These are phyloP conservation scores for Drosophila tropicalis DNA, from an alignment of 1,140 invertebrate genomes.

Conservation along the genomic window DNA sequence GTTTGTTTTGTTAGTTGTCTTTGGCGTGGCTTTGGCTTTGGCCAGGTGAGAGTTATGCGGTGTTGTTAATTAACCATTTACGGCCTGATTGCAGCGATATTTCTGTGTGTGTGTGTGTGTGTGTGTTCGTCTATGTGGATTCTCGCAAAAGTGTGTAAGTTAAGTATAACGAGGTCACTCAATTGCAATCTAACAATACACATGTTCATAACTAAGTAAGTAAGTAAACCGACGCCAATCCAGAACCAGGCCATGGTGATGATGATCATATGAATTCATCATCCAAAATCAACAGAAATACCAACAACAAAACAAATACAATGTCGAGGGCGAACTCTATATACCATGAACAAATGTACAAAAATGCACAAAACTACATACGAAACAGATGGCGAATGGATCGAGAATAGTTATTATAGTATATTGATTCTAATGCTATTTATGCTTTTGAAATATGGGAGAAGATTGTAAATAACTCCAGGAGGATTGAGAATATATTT, in stretches of 20 bases:
- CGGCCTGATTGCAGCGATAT: conserved; percentile 63
- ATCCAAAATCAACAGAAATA: background rate
- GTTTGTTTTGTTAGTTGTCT: conserved; percentile 41
- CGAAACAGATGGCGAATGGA: too few relatives aligned
- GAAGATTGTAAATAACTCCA: too few relatives aligned
- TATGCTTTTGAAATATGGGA: too few relatives aligned
- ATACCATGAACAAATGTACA: too few relatives aligned
- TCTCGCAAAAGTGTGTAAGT: conserved; percentile 13
- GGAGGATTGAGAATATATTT: too few relatives aligned
- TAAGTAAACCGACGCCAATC: conserved; percentile 21
- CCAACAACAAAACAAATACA: background rate
- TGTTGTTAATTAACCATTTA: conserved; percentile 80
- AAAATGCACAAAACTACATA: too few relatives aligned
- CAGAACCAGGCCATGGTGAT: conserved; percentile 50
- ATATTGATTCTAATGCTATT: too few relatives aligned
- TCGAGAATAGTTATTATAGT: too few relatives aligned
- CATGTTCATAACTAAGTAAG: background rate
- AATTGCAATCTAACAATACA: conserved; percentile 17
- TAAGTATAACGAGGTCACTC: conserved; percentile 57
- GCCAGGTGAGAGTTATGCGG: conserved; percentile 77
- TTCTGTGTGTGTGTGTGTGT: conserved; percentile 19
- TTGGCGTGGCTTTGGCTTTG: conserved; percentile 44
- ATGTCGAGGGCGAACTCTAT: background rate
- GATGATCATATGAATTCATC: conserved; percentile 24
- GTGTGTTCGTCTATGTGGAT: background rate